Conservation (phyloP, 2,888 invertebrate species). For the Amblyteles armatorius region DNA sequence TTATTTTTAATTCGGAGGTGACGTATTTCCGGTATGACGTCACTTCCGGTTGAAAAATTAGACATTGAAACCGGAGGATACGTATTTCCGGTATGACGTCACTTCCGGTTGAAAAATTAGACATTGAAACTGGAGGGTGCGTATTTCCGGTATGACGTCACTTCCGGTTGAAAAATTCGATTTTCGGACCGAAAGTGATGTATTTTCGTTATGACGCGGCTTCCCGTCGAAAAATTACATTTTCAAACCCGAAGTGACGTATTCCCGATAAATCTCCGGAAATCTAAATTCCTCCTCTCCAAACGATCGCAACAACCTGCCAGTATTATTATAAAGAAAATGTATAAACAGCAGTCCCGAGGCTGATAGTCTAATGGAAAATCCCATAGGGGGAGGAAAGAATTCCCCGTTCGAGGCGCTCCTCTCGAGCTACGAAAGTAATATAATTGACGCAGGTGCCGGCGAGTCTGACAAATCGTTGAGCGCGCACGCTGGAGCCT, state of each 20-base stretch:
- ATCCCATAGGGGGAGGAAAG: neutral
- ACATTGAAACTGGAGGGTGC: no score
- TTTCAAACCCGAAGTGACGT: neutral
- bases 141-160: no score
- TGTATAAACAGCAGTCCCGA: neutral
- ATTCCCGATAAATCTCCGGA: neutral
- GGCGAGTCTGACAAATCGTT: constrained; percentile 58
- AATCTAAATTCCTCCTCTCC: neutral
- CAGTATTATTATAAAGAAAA: neutral
- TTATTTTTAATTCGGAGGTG: no score
- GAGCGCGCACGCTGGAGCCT: neutral
- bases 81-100: no score
- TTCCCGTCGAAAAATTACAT: no score
- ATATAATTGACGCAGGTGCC: constrained; percentile 63
- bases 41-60: no score
- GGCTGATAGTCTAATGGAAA: neutral
- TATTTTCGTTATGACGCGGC: no score
- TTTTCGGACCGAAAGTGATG: no score
- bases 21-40: no score
- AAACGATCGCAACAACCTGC: neutral
- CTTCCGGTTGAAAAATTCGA: no score
- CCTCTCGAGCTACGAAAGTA: neutral
- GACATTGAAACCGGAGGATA: no score
- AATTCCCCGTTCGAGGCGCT: neutral
- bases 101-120: no score